These are phyloP conservation scores for Chamaea fasciata DNA, from an alignment of 2,113 vertebrate species.

Conservation along the genomic window DNA sequence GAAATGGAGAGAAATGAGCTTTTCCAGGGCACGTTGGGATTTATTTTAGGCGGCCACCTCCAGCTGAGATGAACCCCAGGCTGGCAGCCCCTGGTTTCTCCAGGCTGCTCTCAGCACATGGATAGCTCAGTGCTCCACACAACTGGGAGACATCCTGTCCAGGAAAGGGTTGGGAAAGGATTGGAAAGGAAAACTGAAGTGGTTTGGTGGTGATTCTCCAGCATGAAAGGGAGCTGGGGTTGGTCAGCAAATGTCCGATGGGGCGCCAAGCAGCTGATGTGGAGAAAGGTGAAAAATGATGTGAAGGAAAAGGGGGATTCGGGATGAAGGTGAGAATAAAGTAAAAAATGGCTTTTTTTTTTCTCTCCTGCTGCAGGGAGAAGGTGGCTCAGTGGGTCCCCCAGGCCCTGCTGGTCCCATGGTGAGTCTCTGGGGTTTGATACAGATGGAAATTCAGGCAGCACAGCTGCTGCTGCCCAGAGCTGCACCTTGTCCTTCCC, in stretches of 20 bases:
- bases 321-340: background rate
- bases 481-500: background rate
- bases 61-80: background rate
- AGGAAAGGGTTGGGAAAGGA: background rate
- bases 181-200: background rate
- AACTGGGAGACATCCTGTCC: background rate
- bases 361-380: conserved; percentile 71
- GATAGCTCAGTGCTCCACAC: background rate
- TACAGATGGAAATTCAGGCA: background rate
- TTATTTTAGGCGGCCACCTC: background rate
- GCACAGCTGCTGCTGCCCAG: background rate
- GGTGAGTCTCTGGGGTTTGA: conserved; percentile 62
- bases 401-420: conserved; percentile 70
- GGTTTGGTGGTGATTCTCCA: background rate
- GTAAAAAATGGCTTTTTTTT: background rate
- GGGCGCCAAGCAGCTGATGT: background rate
- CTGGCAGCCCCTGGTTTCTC: background rate
- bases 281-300: background rate
- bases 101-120: background rate
- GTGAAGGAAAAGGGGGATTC: background rate
- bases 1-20: background rate
- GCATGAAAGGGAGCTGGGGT: fast-evolving
- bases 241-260: background rate
- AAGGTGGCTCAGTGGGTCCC: conserved; percentile 72
- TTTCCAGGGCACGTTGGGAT: fast-evolving